These are phyloP conservation scores for Lasioglossum zephyrum DNA, from an alignment of 2,888 invertebrate species.

Conservation along the genomic window DNA sequence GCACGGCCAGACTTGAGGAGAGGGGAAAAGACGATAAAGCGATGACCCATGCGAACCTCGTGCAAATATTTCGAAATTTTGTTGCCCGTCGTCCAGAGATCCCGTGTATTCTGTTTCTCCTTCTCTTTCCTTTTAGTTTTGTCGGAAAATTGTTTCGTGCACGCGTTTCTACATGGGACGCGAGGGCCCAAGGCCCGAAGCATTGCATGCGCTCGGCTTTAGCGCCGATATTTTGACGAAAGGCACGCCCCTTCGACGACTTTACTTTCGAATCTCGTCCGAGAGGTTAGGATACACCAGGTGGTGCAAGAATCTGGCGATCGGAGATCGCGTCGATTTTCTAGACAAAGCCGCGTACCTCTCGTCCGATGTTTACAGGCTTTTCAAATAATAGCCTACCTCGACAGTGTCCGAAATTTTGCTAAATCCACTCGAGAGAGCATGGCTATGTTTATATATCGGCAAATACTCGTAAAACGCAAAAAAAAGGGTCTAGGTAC, in stretches of 20 bases:
- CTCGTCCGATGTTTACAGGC: neutral
- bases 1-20: too few species aligned
- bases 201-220: conserved; percentile 28
- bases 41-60: neutral
- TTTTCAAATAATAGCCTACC: neutral
- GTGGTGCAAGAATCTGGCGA: conserved; percentile 50
- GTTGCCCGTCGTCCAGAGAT: conserved; percentile 1
- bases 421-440: too few species aligned
- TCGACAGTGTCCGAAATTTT: neutral
- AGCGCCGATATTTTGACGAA: conserved; percentile 57
- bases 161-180: neutral
- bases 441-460: too few species aligned
- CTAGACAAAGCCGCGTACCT: neutral
- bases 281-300: conserved; percentile 60
- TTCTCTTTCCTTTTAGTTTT: neutral
- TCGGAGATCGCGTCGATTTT: neutral
- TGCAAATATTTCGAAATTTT: conserved; percentile 17
- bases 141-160: neutral
- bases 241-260: conserved; percentile 59
- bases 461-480: too few species aligned
- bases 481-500: too few species aligned
- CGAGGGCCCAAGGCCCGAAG: neutral
- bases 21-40: conserved; percentile 7
- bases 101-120: neutral
- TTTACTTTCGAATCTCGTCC: conserved; percentile 68